A percentile compares a stretch with the other conserved stretches of the same genome.
Conservation (phyloP, 2,888 invertebrate species). For the Agrochola lota region DNA sequence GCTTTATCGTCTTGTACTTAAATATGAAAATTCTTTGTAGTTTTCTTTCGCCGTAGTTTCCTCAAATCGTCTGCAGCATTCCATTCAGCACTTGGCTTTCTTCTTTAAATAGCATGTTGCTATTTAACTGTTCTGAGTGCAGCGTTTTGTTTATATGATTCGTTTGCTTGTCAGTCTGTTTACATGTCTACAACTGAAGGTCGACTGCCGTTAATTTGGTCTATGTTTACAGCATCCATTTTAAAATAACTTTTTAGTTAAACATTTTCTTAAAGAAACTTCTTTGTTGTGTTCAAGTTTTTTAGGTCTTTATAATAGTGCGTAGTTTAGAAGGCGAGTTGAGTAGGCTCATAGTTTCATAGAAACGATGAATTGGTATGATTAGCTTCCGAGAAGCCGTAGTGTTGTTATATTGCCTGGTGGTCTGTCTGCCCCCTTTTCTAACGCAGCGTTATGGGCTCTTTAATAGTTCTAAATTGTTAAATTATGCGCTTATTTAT, state of each 20-base stretch:
- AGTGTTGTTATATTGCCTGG: constrained; percentile 35
- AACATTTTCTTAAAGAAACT: constrained; percentile 41
- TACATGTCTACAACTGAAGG: constrained; percentile 75
- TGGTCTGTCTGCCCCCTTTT: constrained; percentile 61
- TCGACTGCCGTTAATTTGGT: constrained; percentile 70
- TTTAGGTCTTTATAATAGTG: constrained; percentile 9
- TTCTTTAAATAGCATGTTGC: constrained; percentile 80
- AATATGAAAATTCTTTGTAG: constrained; percentile 30
- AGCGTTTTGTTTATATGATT: constrained; percentile 75
- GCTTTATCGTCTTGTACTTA: constrained; percentile 39
- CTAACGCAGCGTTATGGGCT: constrained; percentile 66
- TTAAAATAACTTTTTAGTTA: constrained; percentile 60
- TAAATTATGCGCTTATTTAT: constrained; percentile 73
- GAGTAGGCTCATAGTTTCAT: constrained; percentile 53
- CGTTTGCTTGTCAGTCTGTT: constrained; percentile 75
- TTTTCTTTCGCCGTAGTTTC: constrained; percentile 53
- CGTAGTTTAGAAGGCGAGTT: constrained; percentile 14
- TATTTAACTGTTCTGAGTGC: constrained; percentile 67
- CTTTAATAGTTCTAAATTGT: constrained; percentile 76
- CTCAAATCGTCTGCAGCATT: constrained; percentile 70
- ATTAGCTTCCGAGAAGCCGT: constrained; percentile 69
- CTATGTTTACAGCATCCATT: constrained; percentile 69
- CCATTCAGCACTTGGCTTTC: constrained; percentile 74
- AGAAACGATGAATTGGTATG: constrained; percentile 70
- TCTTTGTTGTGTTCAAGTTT: constrained; percentile 31